phyloP scores from a whole-genome alignment of 1,140 invertebrate genomes.

The Aleiodes sp. region DNA sequence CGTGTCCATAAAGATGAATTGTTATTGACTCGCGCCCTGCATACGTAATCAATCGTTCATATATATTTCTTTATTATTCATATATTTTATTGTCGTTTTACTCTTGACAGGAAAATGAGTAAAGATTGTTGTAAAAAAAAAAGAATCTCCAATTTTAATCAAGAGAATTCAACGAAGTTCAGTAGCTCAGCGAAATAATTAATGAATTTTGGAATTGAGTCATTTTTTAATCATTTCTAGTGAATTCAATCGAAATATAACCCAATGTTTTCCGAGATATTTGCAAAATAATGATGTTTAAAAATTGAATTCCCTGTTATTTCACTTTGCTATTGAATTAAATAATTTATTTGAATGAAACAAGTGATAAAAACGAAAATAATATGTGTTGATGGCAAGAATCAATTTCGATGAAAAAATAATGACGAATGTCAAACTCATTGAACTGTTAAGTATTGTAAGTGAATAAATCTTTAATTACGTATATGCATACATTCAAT shows the following conservation, averaged over 20 bases:
- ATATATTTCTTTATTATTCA: constrained; percentile 17
- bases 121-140: background rate
- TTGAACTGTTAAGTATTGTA: constrained; percentile 44
- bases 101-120: background rate
- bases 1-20: constrained; percentile 60
- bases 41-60: constrained; percentile 56
- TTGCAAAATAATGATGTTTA: no score
- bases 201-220: background rate
- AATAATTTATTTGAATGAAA: background rate
- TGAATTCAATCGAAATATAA: no score
- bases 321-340: no score
- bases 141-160: background rate
- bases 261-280: no score
- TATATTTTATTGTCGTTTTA: background rate
- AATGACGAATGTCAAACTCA: constrained; percentile 36
- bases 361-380: background rate
- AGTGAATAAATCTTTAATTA: constrained; percentile 31
- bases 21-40: constrained; percentile 52
- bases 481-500: background rate
- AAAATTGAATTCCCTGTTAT: no score
- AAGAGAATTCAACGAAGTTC: no score
- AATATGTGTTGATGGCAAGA: constrained; percentile 3
- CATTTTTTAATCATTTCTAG: background rate
- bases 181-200: no score
- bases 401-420: constrained; percentile 34